Evolutionary conservation across 2,797 vertebrate genomes (phyloP), one percentile per base, ranked within the genome.

Genomic region (Myotis daubentonii): DNA sequence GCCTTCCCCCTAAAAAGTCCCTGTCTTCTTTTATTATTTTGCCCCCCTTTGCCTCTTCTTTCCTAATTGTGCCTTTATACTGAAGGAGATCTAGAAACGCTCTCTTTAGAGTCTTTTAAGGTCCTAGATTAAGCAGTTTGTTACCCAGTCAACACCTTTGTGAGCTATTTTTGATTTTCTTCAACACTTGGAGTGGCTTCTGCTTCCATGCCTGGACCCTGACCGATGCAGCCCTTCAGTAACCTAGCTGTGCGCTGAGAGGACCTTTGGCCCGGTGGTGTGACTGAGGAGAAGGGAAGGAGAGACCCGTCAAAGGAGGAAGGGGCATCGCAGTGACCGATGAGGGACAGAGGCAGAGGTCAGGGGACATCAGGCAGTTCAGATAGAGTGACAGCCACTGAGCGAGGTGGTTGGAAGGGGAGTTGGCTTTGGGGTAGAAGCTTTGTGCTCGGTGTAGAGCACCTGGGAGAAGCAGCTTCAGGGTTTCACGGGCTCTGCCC

Each of bases 141-240:
- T 94, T 95, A 65, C 22, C 68, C 91, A 94, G 93, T 88, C 53
- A 95, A 84, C 92, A 96, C 93, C 66, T 97, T 75, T 0, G 0
- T 93, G 91, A 81, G 68, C 93, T 78, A 36, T 91, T 97, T 96
- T 93, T 96, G 89, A 94, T 81, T 97, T 91, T 85, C 92, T 44
- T 38, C 66, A 96, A 60, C 41, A 33, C 17, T 33, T 57, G 49
- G 8, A 88, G 33, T 72, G 20, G 13, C 75, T 91, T 87, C 65
- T 76, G 0, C 86, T 71, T 71, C 41, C 68, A 15, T 76, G 22
- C 51, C 13, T n/a, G 28, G 20, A 41, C 7, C 41, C 49, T 76
- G 44, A 17, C 44, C 30, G 19, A 85, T 78, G 22, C 1, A 72
- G 22, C n/a, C 25, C 41, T 41, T 78, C 2, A 57, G 57, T 66